Conservation (phyloP, 2,113 vertebrate genomes). For the Pungitius pungitius region DNA sequence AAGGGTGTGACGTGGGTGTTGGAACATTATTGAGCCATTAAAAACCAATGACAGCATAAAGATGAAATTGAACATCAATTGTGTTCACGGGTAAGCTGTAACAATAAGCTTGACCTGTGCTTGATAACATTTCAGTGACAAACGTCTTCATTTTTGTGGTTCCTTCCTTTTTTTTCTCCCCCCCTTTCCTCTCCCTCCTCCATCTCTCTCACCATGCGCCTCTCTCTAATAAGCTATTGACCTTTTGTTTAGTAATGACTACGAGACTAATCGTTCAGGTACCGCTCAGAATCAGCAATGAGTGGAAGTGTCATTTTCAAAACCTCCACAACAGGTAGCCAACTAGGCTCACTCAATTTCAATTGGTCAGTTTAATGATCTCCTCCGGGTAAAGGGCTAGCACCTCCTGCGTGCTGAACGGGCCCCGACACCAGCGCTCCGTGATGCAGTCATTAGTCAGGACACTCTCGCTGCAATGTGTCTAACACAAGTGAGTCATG, state of each 20-base stretch:
- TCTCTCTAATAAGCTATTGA: constrained; percentile 68
- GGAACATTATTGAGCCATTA: constrained; percentile 54
- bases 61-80: constrained; percentile 25
- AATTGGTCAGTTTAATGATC: constrained; percentile 60
- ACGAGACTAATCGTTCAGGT: constrained; percentile 62
- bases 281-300: constrained; percentile 57
- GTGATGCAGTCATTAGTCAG: constrained; percentile 41
- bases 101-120: constrained; percentile 25
- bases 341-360: constrained; percentile 38
- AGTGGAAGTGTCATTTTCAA: constrained; percentile 63
- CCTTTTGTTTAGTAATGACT: constrained; percentile 75
- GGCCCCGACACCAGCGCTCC: neutral
- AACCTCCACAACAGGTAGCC: constrained; percentile 54
- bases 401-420: constrained; percentile 17
- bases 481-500: constrained; percentile 32
- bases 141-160: neutral
- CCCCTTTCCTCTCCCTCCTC: neutral
- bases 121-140: neutral
- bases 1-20: constrained; percentile 31
- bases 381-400: constrained; percentile 35
- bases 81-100: constrained; percentile 17
- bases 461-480: constrained; percentile 10
- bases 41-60: constrained; percentile 42
- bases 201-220: constrained; percentile 40
- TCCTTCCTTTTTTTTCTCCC: constrained; percentile 3